Percentiles rank a stretch among this genome's conserved stretches.
Evolutionary conservation across 2,113 vertebrate species (phyloP).

Genomic region (Laticauda colubrina): DNA sequence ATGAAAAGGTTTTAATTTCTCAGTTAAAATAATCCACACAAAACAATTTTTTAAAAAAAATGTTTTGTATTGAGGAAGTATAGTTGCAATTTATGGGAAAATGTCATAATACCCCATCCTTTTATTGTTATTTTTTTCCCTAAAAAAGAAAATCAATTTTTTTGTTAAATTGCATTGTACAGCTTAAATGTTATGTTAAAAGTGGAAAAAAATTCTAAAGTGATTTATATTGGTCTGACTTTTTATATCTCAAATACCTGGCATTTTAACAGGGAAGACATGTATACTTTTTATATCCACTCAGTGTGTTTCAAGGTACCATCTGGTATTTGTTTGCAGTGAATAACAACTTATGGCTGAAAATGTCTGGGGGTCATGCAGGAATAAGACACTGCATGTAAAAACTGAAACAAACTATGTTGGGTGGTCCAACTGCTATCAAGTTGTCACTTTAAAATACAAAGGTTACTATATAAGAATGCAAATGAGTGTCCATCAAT

Average conservation of each 20-base stretch:
- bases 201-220: background rate
- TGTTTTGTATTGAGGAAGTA: background rate
- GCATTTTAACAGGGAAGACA: background rate
- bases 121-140: background rate
- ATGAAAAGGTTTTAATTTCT: background rate
- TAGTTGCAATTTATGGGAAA: background rate
- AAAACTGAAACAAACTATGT: background rate
- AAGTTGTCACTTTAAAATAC: background rate
- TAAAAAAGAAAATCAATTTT: background rate
- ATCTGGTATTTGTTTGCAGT: background rate
- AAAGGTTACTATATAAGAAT: background rate
- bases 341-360: background rate
- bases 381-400: background rate
- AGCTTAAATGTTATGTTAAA: background rate
- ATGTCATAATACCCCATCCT: too few relatives aligned
- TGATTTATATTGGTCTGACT: background rate
- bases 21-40: background rate
- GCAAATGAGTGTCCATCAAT: background rate
- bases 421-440: background rate
- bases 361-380: background rate
- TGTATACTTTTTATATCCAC: background rate
- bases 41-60: background rate
- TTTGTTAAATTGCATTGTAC: background rate
- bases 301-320: background rate
- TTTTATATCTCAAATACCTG: background rate